Evolutionary conservation across 1,140 invertebrate species (phyloP).

Genomic region (Drosophila leontia): DNA sequence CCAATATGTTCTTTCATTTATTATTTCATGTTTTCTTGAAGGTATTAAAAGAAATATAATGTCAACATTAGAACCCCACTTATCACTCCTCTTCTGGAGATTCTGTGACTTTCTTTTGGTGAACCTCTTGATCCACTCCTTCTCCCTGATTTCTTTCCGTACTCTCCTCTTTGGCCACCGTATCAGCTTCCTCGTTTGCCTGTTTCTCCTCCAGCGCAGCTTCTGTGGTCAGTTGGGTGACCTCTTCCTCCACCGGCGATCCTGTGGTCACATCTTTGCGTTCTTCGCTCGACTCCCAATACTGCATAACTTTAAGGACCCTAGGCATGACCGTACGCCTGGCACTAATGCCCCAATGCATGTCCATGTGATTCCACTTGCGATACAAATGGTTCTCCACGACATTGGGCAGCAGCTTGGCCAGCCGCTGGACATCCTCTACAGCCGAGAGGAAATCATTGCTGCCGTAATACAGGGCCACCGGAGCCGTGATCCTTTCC

Average conservation of each 20-base stretch:
- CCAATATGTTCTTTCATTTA: background rate
- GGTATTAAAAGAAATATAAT: background rate
- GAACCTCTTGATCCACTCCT: background rate
- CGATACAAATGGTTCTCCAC: constrained; percentile 85
- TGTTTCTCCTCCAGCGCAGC: too few relatives aligned
- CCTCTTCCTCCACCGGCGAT: constrained; percentile 1
- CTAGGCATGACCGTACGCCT: constrained; percentile 86
- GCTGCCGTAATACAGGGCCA: constrained; percentile 89
- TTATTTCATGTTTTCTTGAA: background rate
- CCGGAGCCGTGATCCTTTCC: constrained; percentile 86
- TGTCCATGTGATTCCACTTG: constrained; percentile 87
- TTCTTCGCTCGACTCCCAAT: constrained; percentile 37
- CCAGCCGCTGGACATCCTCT: constrained; percentile 86
- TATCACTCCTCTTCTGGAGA: background rate
- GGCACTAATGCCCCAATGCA: constrained; percentile 88
- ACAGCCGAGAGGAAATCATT: constrained; percentile 89
- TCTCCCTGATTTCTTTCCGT: background rate
- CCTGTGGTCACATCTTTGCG: background rate
- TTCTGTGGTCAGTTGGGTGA: background rate
- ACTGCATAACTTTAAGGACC: constrained; percentile 72
- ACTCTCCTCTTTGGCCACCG: background rate
- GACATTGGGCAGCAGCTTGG: constrained; percentile 85
- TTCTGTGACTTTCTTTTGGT: background rate
- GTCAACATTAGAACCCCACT: background rate
- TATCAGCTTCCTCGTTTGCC: too few relatives aligned